Base-by-base conservation (phyloP, 2,113 vertebrate species). In the Zeus faber region DNA sequence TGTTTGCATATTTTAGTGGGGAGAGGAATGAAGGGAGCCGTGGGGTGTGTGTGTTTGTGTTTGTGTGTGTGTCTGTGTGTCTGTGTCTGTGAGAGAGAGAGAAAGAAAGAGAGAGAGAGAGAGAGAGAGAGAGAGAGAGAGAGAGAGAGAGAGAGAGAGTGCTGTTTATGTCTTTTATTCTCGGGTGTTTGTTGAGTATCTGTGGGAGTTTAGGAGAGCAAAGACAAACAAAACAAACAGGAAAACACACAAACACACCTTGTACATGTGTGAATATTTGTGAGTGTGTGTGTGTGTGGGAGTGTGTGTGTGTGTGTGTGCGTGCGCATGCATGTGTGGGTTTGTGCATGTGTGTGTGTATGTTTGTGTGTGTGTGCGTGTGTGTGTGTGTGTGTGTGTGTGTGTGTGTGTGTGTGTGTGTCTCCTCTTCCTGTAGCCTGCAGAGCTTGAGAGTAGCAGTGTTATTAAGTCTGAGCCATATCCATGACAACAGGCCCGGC, bases 391-490 rank as follows among this genome's bases (percentile, higher is more conserved):
- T n/a, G n/a, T n/a, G n/a, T n/a, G n/a, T n/a, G n/a, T n/a, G 56
- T 23, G 37, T 54, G 11, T 29, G 48, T 71, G 48, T 58, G 65
- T 52, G 24, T 63, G 37, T 58, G 62, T 52, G 13, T 54, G 20
- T 57, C 27, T 59, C 33, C 52, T 44, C 21, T 16, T 10, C 40
- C 26, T 20, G 51, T 47, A 31, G 50, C 63, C 75, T 39, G 69
- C 59, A 49, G 76, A 58, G 72, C 58, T 74, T 64, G 70, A 60
- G 65, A 66, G 65, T 17, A 55, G 54, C 57, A 57, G 76, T 83
- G 72, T 80, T 85, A 86, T 81, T 77, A 77, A 80, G 74, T 72
- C 70, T 74, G 68, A 77, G 70, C 74, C 67, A 83, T 86, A 85
- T 82, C 83, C 87, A 85, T 87, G 83, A 84, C 83, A 85, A 86